These are phyloP conservation scores for Steatornis caripensis DNA, from an alignment of 2,113 vertebrate species.

Conservation along the genomic window DNA sequence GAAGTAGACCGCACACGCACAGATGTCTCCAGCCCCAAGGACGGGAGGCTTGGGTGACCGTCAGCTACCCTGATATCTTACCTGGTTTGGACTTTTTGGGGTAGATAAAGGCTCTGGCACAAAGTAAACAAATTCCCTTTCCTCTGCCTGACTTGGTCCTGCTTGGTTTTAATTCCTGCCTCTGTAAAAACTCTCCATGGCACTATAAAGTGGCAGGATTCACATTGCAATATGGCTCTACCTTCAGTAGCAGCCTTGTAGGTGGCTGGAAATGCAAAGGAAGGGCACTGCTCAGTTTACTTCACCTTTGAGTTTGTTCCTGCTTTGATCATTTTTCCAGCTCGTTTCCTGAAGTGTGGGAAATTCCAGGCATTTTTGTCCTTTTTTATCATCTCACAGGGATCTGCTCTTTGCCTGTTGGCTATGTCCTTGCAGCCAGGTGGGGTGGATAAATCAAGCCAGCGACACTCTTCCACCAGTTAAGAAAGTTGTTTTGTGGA, in stretches of 20 bases:
- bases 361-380: not conserved
- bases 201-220: not conserved
- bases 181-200: not conserved
- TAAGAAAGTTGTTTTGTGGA: not conserved
- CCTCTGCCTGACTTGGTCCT: not conserved
- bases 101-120: not conserved
- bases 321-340: not conserved
- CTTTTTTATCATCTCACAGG: not conserved
- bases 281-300: not conserved
- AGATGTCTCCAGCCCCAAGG: not conserved
- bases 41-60: not conserved
- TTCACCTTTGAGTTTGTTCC: not conserved
- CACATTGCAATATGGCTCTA: not conserved
- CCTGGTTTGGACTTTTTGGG: not conserved
- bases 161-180: not conserved
- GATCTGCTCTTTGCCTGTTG: not conserved
- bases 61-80: not conserved
- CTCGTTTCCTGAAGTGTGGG: not conserved
- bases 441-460: not conserved
- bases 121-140: not conserved
- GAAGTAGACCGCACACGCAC: not conserved
- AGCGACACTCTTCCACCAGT: not conserved
- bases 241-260: not conserved
- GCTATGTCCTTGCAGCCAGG: not conserved
- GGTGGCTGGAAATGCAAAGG: not conserved